Conservation (phyloP, 2,797 vertebrate species). For the Silurus aristotelis region DNA sequence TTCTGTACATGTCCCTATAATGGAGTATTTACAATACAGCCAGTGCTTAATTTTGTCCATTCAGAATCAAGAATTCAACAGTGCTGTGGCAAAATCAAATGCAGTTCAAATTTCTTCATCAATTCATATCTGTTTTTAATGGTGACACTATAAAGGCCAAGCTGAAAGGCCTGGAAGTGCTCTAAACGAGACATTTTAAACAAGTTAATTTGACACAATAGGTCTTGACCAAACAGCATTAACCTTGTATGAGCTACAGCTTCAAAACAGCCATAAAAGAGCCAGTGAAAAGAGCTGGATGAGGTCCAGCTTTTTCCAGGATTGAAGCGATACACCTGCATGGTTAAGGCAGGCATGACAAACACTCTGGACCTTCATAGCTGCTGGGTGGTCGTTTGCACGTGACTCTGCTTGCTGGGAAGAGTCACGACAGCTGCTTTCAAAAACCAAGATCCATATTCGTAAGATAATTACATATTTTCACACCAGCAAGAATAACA, state of each 20-base stretch:
- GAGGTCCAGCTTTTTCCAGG: conserved; percentile 50
- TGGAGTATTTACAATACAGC: neutral
- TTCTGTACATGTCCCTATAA: neutral
- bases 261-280: conserved; percentile 57
- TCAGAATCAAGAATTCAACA: neutral
- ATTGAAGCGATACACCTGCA: conserved; percentile 64
- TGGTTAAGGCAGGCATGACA: conserved; percentile 55
- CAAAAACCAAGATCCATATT: conserved; percentile 54
- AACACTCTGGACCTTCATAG: conserved; percentile 55
- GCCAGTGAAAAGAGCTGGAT: conserved; percentile 54
- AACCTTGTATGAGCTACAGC: conserved; percentile 37
- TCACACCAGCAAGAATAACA: conserved; percentile 39
- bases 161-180: conserved; percentile 2
- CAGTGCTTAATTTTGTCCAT: neutral
- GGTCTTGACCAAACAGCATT: conserved; percentile 49
- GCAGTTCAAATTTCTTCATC: neutral
- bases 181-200: conserved; percentile 26
- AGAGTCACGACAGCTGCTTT: conserved; percentile 65
- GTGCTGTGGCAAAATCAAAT: neutral
- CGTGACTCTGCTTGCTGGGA: conserved; percentile 67
- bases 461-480: conserved; percentile 67
- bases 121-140: neutral
- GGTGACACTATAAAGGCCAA: neutral
- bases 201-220: conserved; percentile 44
- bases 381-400: conserved; percentile 74